Evolutionary conservation across 2,888 invertebrate genomes (phyloP), one percentile per base, ranked within the genome.

Genomic region (Dione vanillae): DNA sequence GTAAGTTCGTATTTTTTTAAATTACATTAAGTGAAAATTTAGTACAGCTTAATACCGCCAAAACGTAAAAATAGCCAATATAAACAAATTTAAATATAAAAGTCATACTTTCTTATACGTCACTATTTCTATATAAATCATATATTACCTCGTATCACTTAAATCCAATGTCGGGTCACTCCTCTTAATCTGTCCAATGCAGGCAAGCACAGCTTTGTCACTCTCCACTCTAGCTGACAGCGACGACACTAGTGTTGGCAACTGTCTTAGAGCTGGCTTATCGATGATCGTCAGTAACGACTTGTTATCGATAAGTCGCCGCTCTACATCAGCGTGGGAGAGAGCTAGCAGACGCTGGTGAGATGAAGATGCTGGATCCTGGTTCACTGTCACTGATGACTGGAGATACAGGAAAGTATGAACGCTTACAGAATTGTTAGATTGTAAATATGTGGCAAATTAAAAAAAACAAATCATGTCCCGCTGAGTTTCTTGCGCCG

Each of bases 281-380:
- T 97, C 97, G 78, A 98, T 93, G 71, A 97, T 96, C 58, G 98
- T 98, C 74, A 98, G 93, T 47, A 98, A 91, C 0, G 97, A 96
- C 89, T 98, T 98, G 91, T 98, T 98, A 90, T 98, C 98, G 80
- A 98, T 98, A 67, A 98, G 94, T 0, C 98, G 93, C 77, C 97
- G 96, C 85, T 98, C 98, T 64, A 98, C 97, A 84, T 98, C 98
- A 10, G 95, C 95, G 81, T 97, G 96, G 65, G 96, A 96, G 69
- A 98, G 94, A 64, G 97, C 97, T 75, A 98, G 92, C 59, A 98
- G 95, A 35, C 98, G 94, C 88, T 98, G 98, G 92, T 98, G 98
- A 52, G 97, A 97, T 0, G 97, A 96, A 47, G 96, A 96, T 0
- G 97, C 96, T 27, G 97, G 97, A 73, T 96, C 96, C 78, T 95